These are phyloP conservation scores for Phragmatobia fuliginosa DNA, from an alignment of 2,888 invertebrate species.

Conservation along the genomic window DNA sequence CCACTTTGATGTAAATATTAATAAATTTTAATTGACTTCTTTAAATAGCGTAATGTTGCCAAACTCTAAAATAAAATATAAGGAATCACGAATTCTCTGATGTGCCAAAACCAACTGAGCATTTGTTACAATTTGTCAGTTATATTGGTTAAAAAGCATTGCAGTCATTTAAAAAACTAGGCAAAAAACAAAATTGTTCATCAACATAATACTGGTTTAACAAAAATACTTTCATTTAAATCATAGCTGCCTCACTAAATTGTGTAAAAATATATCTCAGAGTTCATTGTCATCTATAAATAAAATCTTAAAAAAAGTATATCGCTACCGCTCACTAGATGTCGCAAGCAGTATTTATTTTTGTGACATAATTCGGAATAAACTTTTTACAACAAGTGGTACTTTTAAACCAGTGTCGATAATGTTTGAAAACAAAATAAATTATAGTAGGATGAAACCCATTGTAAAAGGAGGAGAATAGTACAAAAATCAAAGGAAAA, in stretches of 20 bases:
- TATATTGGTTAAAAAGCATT: slow-evolving; percentile 34
- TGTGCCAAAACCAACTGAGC: slow-evolving; percentile 5
- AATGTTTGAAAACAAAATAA: too few species aligned
- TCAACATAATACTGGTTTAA: slow-evolving; percentile 46
- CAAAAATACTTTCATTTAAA: slow-evolving; percentile 37
- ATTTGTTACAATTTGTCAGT: slow-evolving; percentile 20
- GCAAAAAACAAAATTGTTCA: slow-evolving; percentile 43
- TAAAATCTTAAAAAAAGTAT: slow-evolving; percentile 39
- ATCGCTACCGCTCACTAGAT: slow-evolving; percentile 34
- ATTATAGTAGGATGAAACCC: too few species aligned
- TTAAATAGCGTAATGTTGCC: neutral
- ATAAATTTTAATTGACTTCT: neutral
- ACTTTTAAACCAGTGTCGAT: too few species aligned
- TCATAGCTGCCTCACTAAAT: slow-evolving; percentile 45
- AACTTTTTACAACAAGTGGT: slow-evolving; percentile 28
- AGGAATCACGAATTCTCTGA: neutral
- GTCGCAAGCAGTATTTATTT: slow-evolving; percentile 29
- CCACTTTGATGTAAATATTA: too few species aligned
- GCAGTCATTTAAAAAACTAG: slow-evolving; percentile 38
- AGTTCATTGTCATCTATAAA: slow-evolving; percentile 42
- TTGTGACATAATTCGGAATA: slow-evolving; percentile 48
- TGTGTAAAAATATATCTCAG: slow-evolving; percentile 33
- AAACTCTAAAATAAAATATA: neutral
- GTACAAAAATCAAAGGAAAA: too few species aligned
- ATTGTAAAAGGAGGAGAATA: too few species aligned